These are phyloP conservation scores for Montifringilla adamsi DNA, from an alignment of 2,113 vertebrate genomes.

Conservation along the genomic window DNA sequence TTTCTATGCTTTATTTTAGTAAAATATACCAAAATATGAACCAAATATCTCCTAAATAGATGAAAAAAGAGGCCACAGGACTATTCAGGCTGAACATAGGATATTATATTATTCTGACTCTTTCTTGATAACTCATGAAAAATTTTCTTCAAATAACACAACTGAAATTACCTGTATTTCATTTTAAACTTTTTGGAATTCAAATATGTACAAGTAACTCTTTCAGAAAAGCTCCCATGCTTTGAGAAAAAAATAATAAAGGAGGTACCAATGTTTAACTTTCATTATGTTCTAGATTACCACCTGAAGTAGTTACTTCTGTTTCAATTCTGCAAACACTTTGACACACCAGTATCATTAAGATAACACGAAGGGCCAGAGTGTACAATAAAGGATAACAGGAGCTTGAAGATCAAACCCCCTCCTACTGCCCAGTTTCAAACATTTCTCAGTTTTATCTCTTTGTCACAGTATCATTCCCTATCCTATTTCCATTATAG, in stretches of 20 bases:
- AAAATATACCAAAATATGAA: not conserved
- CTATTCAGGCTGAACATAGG: not conserved
- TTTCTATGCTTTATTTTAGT: not conserved
- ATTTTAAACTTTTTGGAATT: not conserved
- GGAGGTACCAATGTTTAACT: not conserved
- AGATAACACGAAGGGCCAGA: not conserved
- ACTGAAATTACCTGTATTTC: not conserved
- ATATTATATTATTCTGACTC: not conserved
- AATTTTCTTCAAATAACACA: not conserved
- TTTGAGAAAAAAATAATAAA: not conserved
- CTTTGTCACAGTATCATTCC: not conserved
- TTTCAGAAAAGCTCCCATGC: not conserved
- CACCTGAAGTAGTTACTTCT: not conserved
- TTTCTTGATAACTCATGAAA: not conserved
- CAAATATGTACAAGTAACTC: fast-evolving
- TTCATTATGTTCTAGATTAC: not conserved
- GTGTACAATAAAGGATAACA: not conserved
- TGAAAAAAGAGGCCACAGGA: not conserved
- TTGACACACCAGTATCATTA: not conserved
- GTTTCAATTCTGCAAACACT: not conserved
- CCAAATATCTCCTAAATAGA: not conserved
- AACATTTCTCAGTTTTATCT: not conserved
- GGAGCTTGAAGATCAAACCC: not conserved
- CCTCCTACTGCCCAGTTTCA: not conserved
- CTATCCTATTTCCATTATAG: not conserved